Conservation (phyloP, 1,140 invertebrate genomes). For the Polypedilum vanderplanki region DNA sequence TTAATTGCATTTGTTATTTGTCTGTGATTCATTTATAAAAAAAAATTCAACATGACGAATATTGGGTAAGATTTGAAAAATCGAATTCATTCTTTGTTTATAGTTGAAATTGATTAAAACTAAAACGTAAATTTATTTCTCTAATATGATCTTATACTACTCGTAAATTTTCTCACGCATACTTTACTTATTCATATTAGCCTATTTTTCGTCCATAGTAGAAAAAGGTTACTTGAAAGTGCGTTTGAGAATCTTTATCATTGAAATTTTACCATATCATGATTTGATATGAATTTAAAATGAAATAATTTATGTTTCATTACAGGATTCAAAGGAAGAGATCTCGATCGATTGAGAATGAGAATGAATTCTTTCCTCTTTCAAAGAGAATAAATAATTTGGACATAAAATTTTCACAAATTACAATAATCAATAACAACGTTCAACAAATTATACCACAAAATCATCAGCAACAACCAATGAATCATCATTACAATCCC, state of each 20-base stretch:
- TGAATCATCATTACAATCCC: constrained; percentile 36
- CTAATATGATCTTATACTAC: background rate
- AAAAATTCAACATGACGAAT: background rate
- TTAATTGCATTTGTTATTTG: too few relatives aligned
- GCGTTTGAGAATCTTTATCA: too few relatives aligned
- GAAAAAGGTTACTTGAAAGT: too few relatives aligned
- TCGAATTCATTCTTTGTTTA: background rate
- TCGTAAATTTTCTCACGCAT: background rate
- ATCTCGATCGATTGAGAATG: constrained; percentile 39
- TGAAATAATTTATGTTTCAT: too few relatives aligned
- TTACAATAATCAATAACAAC: background rate
- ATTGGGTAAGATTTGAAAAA: background rate
- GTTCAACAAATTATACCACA: constrained; percentile 28
- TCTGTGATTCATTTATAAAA: too few relatives aligned
- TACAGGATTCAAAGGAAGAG: background rate
- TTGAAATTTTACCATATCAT: too few relatives aligned
- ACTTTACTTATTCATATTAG: background rate
- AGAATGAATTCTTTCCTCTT: constrained; percentile 37
- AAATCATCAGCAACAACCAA: constrained; percentile 29
- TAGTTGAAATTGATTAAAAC: background rate
- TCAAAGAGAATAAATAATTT: constrained; percentile 43
- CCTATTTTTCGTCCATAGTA: too few relatives aligned
- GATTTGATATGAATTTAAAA: background rate
- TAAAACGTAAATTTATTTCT: background rate
- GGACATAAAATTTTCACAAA: constrained; percentile 33